Conservation (phyloP, 2,797 vertebrate genomes). For the Muscicapa striata region DNA sequence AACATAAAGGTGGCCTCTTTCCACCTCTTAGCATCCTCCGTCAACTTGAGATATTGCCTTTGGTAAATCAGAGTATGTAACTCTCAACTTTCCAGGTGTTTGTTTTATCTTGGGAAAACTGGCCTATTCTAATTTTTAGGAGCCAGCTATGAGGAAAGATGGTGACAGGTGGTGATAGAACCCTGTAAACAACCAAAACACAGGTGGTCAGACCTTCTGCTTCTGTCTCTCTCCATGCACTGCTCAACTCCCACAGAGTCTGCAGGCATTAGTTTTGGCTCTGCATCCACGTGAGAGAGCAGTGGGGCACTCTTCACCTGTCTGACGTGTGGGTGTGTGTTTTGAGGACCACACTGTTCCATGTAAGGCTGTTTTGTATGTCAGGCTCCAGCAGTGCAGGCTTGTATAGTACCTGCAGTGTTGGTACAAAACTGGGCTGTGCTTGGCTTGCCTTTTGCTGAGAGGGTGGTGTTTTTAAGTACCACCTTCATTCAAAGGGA, state of each 20-base stretch:
- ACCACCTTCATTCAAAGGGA: not conserved
- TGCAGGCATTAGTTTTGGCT: not conserved
- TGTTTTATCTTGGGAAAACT: not conserved
- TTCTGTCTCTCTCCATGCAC: not conserved
- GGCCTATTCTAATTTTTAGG: not conserved
- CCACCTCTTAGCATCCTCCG: not conserved
- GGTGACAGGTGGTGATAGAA: not conserved
- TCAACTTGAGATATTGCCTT: not conserved
- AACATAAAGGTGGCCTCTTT: not conserved
- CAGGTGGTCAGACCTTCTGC: not conserved
- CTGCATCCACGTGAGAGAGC: not conserved
- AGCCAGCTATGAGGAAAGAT: not conserved
- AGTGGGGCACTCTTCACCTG: not conserved
- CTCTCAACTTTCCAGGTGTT: not conserved
- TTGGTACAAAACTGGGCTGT: not conserved
- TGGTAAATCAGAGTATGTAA: not conserved
- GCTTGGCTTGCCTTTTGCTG: not conserved
- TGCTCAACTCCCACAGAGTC: not conserved
- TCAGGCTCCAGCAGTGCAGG: not conserved
- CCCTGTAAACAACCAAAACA: not conserved
- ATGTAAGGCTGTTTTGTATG: not conserved
- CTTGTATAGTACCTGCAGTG: not conserved
- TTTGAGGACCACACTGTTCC: not conserved
- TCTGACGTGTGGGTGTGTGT: not conserved
- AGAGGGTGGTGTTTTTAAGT: not conserved